Conservation (phyloP, 2,113 vertebrate genomes). For the rabbit (Oryctolagus cuniculus) region DNA sequence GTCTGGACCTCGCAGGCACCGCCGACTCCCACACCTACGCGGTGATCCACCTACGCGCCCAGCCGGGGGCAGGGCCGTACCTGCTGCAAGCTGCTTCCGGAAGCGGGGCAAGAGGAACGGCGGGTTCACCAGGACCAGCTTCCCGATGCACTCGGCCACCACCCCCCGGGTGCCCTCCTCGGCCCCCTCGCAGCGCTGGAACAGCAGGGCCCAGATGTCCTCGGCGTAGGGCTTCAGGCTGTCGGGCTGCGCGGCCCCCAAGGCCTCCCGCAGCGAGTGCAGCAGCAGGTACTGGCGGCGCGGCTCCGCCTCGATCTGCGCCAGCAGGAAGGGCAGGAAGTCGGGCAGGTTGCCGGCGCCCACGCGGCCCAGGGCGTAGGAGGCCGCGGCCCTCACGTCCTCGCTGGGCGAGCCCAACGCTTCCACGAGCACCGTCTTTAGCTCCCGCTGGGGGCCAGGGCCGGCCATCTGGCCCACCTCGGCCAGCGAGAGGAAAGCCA, state of each 20-base stretch:
- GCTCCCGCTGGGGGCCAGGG: conserved; percentile 92
- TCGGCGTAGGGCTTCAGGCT: conserved; percentile 92
- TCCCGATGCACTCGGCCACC: conserved; percentile 95
- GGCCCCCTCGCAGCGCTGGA: conserved; percentile 92
- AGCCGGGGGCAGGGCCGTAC: conserved; percentile 79
- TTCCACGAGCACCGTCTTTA: conserved; percentile 93
- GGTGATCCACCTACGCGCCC: too few species aligned
- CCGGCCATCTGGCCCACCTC: conserved; percentile 92
- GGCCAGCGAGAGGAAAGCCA: conserved; percentile 94
- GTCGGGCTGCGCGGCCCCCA: conserved; percentile 90
- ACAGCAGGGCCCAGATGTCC: conserved; percentile 94
- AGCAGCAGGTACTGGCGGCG: conserved; percentile 95
- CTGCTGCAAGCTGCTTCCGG: conserved; percentile 92
- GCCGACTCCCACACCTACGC: neutral
- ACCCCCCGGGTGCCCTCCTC: conserved; percentile 96
- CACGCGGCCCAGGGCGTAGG: conserved; percentile 93
- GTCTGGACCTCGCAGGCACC: neutral
- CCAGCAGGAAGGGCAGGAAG: conserved; percentile 94
- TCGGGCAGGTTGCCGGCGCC: conserved; percentile 92
- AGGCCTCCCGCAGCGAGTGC: conserved; percentile 94
- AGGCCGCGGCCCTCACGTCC: conserved; percentile 94
- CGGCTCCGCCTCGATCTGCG: conserved; percentile 93
- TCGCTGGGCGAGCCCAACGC: conserved; percentile 93
- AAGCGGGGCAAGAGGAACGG: conserved; percentile 92
- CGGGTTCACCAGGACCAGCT: conserved; percentile 92